Base-by-base conservation (phyloP, 2,888 invertebrate species). In the Drosophila borealis region DNA sequence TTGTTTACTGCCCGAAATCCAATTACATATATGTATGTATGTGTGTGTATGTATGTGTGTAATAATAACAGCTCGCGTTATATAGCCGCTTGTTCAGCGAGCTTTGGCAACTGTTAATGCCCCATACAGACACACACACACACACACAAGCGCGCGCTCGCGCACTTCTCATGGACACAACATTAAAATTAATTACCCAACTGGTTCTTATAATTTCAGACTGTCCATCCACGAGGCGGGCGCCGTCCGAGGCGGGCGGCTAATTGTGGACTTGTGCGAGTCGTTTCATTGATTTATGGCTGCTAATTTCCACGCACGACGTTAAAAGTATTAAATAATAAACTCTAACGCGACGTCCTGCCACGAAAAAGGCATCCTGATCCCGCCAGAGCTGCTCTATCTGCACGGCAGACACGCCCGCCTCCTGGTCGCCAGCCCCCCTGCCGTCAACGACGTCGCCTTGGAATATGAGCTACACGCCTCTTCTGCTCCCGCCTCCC, bases 221-320 rank as follows among this genome's bases (percentile, higher is more conserved):
- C 72, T 60, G 72, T 69, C 66, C 64, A 39, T 49, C 41, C 59
- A 8, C 8, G 29, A 29, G 29, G 29, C 29, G 29, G 21, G 21
- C 45, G 19, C 21, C 33, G 69, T 60, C 66, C 65, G 48, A 55
- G 65, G 37, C 56, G 54, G 78, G 8, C 56, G 67, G 81, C 84
- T 86, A 85, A 85, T 85, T 85, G 84, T 81, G 70, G 86, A 81
- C 87, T 86, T 86, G 84, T 73, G 79, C 64, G 62, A 81, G 87
- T 84, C 87, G 80, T 85, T 85, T 78, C 84, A 84, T 86, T 85
- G 85, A 85, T 85, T 85, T 85, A 85, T 85, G 86, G 70, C 81
- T 75, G 74, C 82, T 86, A 82, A 85, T 85, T 85, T 85, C 79
- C 71, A 84, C 83, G 80, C 85, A 82, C 78, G 83, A 78, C 79